phyloP scores from a whole-genome alignment of 1,140 invertebrate genomes.

The Phenacoccus solenopsis region DNA sequence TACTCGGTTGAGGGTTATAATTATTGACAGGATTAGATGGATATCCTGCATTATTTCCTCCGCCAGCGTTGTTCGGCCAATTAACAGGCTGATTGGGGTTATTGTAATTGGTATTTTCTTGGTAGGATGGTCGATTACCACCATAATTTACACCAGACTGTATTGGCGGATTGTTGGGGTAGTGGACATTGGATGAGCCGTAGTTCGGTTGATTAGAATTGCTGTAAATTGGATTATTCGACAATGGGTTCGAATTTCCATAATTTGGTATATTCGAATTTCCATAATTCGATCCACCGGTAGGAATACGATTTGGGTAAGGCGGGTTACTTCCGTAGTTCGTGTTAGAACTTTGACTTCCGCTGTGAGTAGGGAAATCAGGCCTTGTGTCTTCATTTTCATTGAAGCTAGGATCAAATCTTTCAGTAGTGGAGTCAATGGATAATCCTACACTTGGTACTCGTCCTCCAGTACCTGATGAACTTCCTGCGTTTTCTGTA shows the following conservation, averaged over 20 bases:
- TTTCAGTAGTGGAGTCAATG: neutral
- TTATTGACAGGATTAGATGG: neutral
- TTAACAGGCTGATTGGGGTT: neutral
- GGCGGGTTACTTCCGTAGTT: neutral
- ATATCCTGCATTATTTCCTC: neutral
- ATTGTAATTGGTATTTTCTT: neutral
- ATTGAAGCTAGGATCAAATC: neutral
- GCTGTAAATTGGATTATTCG: too few species aligned
- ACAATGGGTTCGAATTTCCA: neutral
- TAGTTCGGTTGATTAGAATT: neutral
- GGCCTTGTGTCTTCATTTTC: neutral
- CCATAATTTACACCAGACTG: neutral
- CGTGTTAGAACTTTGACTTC: neutral
- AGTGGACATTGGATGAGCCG: neutral
- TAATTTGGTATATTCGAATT: neutral
- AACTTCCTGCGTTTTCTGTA: neutral
- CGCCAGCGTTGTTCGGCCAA: neutral
- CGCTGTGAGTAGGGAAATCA: neutral
- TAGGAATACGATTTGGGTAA: neutral
- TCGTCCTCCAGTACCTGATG: neutral
- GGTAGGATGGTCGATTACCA: neutral
- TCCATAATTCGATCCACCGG: neutral
- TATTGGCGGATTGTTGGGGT: neutral
- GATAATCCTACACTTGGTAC: neutral
- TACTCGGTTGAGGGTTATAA: neutral